Percentiles rank a stretch among this genome's conserved stretches.
phyloP scores from a whole-genome alignment of 2,113 vertebrate species.

The Cebus imitator region DNA sequence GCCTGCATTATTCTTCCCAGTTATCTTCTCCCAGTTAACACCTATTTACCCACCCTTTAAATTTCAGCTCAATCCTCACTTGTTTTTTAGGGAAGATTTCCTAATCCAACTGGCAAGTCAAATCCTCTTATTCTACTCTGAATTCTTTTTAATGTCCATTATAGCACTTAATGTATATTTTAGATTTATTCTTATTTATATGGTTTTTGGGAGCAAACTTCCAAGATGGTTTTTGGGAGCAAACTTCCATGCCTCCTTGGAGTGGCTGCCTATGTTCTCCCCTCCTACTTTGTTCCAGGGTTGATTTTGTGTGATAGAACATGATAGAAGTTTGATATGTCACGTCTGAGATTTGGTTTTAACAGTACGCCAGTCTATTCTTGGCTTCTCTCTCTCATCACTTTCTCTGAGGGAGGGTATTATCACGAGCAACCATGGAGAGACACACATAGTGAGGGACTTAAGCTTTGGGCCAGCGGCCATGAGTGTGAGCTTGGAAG shows the following conservation, averaged over 20 bases:
- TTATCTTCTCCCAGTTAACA: background rate
- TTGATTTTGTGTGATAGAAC: background rate
- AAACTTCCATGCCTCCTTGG: background rate
- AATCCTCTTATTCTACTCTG: background rate
- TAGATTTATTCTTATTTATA: background rate
- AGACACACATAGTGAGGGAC: background rate
- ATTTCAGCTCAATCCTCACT: background rate
- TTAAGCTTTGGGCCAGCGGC: background rate
- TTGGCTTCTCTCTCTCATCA: background rate
- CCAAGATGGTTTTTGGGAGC: background rate
- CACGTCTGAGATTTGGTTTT: background rate
- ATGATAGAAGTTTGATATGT: background rate
- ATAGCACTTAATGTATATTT: background rate
- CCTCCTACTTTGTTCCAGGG: background rate
- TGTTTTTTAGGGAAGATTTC: background rate
- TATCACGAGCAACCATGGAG: background rate
- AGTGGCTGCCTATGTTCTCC: background rate
- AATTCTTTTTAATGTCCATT: background rate
- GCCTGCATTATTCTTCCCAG: background rate
- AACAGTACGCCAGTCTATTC: background rate
- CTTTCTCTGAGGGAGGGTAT: background rate
- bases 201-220: background rate
- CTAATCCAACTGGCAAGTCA: background rate
- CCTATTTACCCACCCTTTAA: background rate
- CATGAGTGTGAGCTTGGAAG: background rate